Base-by-base conservation (phyloP, 2,113 vertebrate species). In the Thalassarche chlororhynchos region DNA sequence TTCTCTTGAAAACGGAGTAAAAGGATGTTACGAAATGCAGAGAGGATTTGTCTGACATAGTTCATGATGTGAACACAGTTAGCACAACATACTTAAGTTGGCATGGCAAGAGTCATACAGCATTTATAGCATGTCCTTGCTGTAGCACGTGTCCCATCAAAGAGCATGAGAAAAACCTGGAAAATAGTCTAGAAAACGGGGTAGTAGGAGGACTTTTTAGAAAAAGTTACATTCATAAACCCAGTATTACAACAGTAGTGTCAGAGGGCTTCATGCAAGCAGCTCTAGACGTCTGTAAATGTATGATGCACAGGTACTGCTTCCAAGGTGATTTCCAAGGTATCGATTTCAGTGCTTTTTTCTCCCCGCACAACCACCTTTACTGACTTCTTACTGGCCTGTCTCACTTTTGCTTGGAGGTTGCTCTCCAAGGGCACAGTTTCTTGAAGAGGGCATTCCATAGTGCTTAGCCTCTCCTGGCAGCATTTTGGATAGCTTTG, bases 261-360 rank as follows among this genome's bases (percentile, higher is more conserved):
- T 29, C 55, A 81, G 51, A 89, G 26, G 46, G 14, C 61, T 65
- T 66, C 55, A 24, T 23, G 46, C 55, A 78, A 71, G 40, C 38
- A 69, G 44, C 12, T 62, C 36, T 61, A 87, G 44, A 46, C 57
- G 87, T 66, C 74, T 60, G 57, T 97, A 66, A 97, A 93, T 78
- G 93, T 97, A 34, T 26, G n/a, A 40, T 87, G 93, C 26, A 93
- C 92, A 36, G 97, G 98, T 52, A 95, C 62, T 65, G 96, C 96
- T 96, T 98, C 98, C 57, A 98, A 94, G 54, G 91, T 96, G 42
- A 97, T 96, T 82, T 98, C 93, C 79, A 98, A 78, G 36, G 97
- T 95, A 47, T 97, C 90, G 1, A n/a, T 96, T 72, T 97, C 95
- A n/a, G 74, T 77, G 58, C 38, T 97, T 80, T 84, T 94, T 92